A percentile compares a stretch with the other conserved stretches of the same genome.
phyloP scores from a whole-genome alignment of 2,797 vertebrate genomes.

The Microtus agrestis region DNA sequence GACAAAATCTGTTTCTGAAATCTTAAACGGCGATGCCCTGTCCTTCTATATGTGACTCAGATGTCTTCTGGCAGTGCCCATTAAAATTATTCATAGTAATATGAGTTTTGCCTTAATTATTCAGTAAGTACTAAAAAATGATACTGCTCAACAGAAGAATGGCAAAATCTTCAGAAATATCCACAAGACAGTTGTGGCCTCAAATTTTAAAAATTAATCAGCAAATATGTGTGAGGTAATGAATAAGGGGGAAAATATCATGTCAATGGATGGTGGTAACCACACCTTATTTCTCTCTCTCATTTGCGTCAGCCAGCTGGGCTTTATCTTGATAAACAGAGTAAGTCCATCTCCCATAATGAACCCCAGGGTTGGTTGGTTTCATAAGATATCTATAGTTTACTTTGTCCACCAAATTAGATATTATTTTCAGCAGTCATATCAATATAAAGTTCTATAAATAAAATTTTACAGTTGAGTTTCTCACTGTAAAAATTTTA shows the following conservation, averaged over 20 bases:
- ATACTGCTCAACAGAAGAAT: slow-evolving; percentile 9
- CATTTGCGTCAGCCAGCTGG: neutral
- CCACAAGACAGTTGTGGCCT: neutral
- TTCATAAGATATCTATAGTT: neutral
- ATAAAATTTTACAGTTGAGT: slow-evolving; percentile 61
- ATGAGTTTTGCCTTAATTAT: neutral
- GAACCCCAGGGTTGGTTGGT: neutral
- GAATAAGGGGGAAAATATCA: neutral
- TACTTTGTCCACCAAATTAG: neutral
- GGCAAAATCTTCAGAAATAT: neutral
- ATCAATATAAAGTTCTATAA: slow-evolving; percentile 17
- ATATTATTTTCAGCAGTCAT: neutral
- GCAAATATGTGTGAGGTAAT: neutral
- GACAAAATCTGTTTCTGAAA: neutral
- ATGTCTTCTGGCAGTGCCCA: neutral
- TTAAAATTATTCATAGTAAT: slow-evolving; percentile 11
- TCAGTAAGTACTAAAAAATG: slow-evolving; percentile 6
- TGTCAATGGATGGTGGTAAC: neutral
- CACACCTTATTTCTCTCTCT: neutral
- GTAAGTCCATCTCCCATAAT: neutral
- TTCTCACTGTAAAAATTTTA: slow-evolving; percentile 54
- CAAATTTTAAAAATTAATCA: neutral
- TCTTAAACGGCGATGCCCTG: neutral
- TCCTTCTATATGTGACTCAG: neutral
- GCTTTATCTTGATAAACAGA: neutral